phyloP scores from a whole-genome alignment of 2,113 vertebrate genomes.

The Colossoma macropomum region DNA sequence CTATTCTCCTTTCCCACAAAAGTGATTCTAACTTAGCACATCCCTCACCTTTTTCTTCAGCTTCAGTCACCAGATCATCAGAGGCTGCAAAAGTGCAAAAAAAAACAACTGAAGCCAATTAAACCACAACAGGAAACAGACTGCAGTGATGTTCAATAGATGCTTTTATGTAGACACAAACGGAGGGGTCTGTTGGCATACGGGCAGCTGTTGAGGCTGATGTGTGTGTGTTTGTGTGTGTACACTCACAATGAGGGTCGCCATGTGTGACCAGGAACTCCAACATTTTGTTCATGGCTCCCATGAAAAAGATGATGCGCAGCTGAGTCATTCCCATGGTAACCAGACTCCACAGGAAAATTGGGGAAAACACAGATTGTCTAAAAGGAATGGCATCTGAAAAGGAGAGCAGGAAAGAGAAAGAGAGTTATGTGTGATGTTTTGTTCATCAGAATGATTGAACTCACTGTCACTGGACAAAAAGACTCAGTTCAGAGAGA shows the following conservation, averaged over 20 bases:
- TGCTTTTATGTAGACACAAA: not conserved
- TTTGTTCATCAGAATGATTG: not conserved
- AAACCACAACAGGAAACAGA: not conserved
- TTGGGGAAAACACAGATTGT: conserved; percentile 84
- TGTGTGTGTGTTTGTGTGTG: not conserved
- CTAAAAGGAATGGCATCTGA: conserved; percentile 78
- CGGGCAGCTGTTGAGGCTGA: not conserved
- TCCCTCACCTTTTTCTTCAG: conserved; percentile 57
- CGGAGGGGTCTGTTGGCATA: not conserved
- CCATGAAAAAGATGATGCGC: conserved; percentile 92
- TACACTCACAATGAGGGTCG: conserved; percentile 66
- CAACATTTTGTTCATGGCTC: conserved; percentile 92
- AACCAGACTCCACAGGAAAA: conserved; percentile 90
- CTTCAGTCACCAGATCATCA: conserved; percentile 41
- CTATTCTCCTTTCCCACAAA: not conserved
- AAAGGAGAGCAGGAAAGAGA: conserved; percentile 34
- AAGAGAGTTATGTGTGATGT: not conserved
- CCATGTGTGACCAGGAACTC: conserved; percentile 80
- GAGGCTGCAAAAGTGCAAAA: conserved; percentile 63
- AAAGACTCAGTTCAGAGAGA: no score
- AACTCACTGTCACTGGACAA: not conserved
- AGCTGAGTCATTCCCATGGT: conserved; percentile 91
- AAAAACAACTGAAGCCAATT: conserved; percentile 22
- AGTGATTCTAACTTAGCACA: not conserved
- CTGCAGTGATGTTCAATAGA: not conserved